Percentiles rank a stretch among this genome's conserved stretches.
These are phyloP conservation scores for Strix occidentalis DNA, from an alignment of 2,797 vertebrate genomes.

Conservation along the genomic window DNA sequence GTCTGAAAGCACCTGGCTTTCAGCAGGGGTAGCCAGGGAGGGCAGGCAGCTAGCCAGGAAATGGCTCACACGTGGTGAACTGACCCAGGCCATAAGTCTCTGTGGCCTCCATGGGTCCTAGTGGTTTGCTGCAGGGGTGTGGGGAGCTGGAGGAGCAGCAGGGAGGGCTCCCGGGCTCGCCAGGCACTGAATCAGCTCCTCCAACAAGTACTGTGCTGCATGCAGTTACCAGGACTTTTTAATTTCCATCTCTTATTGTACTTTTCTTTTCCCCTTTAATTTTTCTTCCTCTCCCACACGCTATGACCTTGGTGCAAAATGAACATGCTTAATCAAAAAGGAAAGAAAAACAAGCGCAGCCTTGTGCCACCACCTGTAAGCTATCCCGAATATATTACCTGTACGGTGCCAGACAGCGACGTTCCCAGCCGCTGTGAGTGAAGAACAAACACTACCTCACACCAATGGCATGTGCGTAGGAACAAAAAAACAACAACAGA, in stretches of 20 bases:
- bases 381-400: conserved; percentile 49
- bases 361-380: conserved; percentile 57
- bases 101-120: neutral
- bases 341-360: conserved; percentile 29
- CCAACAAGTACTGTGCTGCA: neutral
- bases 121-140: rapidly evolving
- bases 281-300: neutral
- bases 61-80: rapidly evolving
- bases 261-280: neutral
- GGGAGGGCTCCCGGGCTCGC: neutral
- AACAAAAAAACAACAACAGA: conserved; percentile 62
- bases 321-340: neutral
- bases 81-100: no score
- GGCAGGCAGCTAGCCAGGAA: neutral
- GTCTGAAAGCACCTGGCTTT: neutral
- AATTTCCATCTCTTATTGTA: neutral
- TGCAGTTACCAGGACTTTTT: neutral
- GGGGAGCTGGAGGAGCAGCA: neutral
- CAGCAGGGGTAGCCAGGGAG: neutral
- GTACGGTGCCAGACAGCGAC: conserved; percentile 38
- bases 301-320: conserved; percentile 20
- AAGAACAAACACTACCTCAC: conserved; percentile 60
- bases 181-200: neutral
- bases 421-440: conserved; percentile 14
- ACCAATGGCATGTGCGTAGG: conserved; percentile 59